Evolutionary conservation across 2,113 vertebrate genomes (phyloP).

Genomic region (Danionella cerebrum): DNA sequence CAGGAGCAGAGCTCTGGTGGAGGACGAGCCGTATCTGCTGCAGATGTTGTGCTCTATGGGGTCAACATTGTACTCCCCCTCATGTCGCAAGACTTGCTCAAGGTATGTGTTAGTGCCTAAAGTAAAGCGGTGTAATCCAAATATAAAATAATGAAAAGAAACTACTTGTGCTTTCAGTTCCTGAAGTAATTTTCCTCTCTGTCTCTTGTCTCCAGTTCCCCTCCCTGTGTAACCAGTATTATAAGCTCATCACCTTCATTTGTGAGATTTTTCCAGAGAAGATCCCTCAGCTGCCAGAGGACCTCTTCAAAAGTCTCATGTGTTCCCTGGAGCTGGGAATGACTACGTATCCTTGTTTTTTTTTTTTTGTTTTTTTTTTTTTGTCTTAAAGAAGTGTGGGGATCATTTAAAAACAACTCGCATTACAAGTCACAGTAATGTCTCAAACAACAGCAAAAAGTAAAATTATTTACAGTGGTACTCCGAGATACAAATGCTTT

Average conservation of each 20-base stretch:
- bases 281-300: slow-evolving; percentile 96
- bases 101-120: slow-evolving; percentile 73
- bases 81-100: slow-evolving; percentile 97
- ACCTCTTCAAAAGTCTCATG: slow-evolving; percentile 98
- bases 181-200: neutral
- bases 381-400: neutral
- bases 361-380: no score
- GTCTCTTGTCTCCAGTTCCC: slow-evolving; percentile 78
- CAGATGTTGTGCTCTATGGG: slow-evolving; percentile 94
- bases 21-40: slow-evolving; percentile 83
- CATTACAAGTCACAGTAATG: no score
- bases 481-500: no score
- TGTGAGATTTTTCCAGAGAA: slow-evolving; percentile 99
- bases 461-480: no score
- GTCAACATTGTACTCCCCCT: slow-evolving; percentile 94
- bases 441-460: no score
- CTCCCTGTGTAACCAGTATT: slow-evolving; percentile 97
- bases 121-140: no score
- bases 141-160: no score
- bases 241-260: slow-evolving; percentile 99
- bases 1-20: slow-evolving; percentile 86
- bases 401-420: no score
- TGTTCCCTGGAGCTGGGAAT: slow-evolving; percentile 95
- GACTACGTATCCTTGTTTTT: slow-evolving; percentile 90
- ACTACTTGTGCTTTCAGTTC: neutral